Base-by-base conservation (phyloP, 2,888 invertebrate genomes). In the Steinernema hermaphroditum region DNA sequence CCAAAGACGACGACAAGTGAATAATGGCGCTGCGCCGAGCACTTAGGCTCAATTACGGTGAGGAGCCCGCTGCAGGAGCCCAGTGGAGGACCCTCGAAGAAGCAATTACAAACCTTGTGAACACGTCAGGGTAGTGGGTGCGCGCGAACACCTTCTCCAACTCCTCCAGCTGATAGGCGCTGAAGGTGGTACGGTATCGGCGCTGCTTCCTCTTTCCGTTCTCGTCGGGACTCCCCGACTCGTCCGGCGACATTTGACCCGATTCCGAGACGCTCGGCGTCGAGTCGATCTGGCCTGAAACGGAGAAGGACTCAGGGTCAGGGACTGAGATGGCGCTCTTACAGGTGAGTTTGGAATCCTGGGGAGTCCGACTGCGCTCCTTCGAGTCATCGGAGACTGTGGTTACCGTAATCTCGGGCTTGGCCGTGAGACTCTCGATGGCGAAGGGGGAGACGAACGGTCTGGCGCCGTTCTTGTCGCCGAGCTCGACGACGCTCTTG, bases 61-160 rank as follows among this genome's bases (percentile, higher is more conserved):
- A n/a, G n/a, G n/a, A n/a, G n/a, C n/a, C n/a, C n/a, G n/a, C n/a
- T n/a, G n/a, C n/a, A n/a, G n/a, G n/a, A n/a, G n/a, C n/a, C n/a
- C n/a, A n/a, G n/a, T n/a, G n/a, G n/a, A 41, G 41, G 41, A 41
- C 46, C 46, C 46, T 46, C n/a, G 19, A 46, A 27, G 22, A 12
- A 6, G n/a, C 12, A 16, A 22, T 22, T 22, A 44, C 76, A 70
- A 74, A 87, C 87, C 87, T 78, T 14, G 82, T 83, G 81, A 87
- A 88, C 44, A 88, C 87, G 75, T 87, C 87, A 50, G 87, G 87
- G 75, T 87, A 87, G 77, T 87, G 87, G 0, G 87, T 87, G 72
- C 84, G 81, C 46, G 83, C 83, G 77, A 87, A 87, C n/a, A 87
- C 85, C 74, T 86, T 86, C 77, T 88, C 87, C 70, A 87, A 78